Evolutionary conservation across 2,888 invertebrate species (phyloP).

Genomic region (Eupeodes latifasciatus): DNA sequence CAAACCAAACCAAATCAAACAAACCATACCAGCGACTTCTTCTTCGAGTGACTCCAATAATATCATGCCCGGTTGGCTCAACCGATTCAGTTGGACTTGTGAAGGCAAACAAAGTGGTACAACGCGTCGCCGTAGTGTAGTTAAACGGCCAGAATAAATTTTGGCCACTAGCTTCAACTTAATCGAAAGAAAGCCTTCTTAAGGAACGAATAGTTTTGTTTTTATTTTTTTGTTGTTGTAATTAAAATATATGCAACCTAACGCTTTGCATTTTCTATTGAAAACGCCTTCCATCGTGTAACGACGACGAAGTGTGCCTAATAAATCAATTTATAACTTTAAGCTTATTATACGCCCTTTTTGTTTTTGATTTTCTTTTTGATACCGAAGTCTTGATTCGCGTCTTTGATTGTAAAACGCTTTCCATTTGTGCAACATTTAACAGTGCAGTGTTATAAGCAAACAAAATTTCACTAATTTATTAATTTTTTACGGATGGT

Average conservation of each 20-base stretch:
- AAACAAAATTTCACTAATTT: constrained; percentile 51
- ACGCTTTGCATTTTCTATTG: constrained; percentile 48
- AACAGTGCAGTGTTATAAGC: constrained; percentile 9
- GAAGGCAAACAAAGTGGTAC: constrained; percentile 53
- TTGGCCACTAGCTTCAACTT: neutral
- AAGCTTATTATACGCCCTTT: constrained; percentile 12
- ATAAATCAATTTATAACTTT: constrained; percentile 22
- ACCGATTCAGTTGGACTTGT: constrained; percentile 64
- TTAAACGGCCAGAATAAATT: neutral
- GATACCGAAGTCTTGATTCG: neutral
- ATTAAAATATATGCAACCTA: constrained; percentile 23
- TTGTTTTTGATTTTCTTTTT: constrained; percentile 60
- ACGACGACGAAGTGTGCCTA: constrained; percentile 14
- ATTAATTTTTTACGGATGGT: constrained; percentile 41
- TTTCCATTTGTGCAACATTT: constrained; percentile 62
- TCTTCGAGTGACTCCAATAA: constrained; percentile 28
- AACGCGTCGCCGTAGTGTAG: neutral
- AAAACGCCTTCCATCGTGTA: neutral
- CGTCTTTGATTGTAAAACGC: constrained; percentile 30
- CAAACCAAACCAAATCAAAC: constrained; percentile 23
- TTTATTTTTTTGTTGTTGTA: neutral
- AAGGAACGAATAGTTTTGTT: neutral
- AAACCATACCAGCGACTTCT: neutral
- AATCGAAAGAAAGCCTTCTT: constrained; percentile 7
- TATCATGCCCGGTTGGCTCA: constrained; percentile 59